Evolutionary conservation across 2,797 vertebrate species (phyloP).

Genomic region (Uromys caudimaculatus): DNA sequence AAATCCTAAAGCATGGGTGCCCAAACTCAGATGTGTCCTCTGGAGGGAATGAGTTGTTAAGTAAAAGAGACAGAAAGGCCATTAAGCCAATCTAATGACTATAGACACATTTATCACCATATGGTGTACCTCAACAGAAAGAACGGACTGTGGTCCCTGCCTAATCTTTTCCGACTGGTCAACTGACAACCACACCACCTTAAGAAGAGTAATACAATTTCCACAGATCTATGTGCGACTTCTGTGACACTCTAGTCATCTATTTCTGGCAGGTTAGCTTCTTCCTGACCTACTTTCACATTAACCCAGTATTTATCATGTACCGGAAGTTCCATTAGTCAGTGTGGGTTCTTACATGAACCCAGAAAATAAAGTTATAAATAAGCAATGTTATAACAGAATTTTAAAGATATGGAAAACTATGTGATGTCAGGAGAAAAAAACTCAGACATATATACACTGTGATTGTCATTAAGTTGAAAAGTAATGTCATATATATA

Average conservation of each 20-base stretch:
- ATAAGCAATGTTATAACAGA: neutral
- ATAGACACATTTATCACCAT: neutral
- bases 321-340: neutral
- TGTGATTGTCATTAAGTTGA: neutral
- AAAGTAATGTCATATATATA: accelerated
- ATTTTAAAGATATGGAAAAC: neutral
- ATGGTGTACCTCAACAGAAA: neutral
- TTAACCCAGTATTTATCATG: neutral
- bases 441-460: neutral
- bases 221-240: accelerated
- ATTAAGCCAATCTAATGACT: neutral
- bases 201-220: no score
- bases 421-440: neutral
- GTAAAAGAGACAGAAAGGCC: neutral
- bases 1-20: neutral
- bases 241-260: accelerated
- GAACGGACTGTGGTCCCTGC: neutral
- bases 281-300: neutral
- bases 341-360: neutral
- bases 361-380: neutral
- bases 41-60: neutral
- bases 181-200: neutral
- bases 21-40: neutral
- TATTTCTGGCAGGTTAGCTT: neutral
- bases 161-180: neutral